Base-by-base conservation (phyloP, 2,888 invertebrate species). In the Tubiluchus corallicola region DNA sequence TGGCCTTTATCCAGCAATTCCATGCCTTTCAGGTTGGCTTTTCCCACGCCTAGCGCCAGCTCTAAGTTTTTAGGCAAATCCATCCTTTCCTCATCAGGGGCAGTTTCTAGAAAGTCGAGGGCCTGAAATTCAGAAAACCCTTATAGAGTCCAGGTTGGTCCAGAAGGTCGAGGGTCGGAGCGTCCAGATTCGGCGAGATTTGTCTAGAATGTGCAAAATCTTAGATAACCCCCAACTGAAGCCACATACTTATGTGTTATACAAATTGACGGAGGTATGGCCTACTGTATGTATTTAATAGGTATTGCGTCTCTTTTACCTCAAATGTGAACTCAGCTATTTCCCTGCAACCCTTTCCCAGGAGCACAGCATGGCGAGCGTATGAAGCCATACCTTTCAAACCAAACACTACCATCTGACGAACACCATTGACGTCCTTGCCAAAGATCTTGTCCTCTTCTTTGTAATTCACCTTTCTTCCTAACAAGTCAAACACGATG, bases 401-500 rank as follows among this genome's bases (percentile, higher is more conserved):
- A 2, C 55, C 55, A 45, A 53, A 55, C 13, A 53, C 39, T 29
- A 51, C 51, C 54, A 55, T 53, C 47, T 55, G 52, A 13, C 55
- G 47, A 0, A 55, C 55, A 21, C 54, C 54, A 37, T 52, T 49
- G 3, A 55, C n/a, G n/a, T n/a, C n/a, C n/a, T n/a, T n/a, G n/a
- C n/a, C n/a, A n/a, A n/a, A n/a, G n/a, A n/a, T n/a, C n/a, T n/a
- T n/a, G n/a, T n/a, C n/a, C n/a, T n/a, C n/a, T n/a, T n/a, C n/a
- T n/a, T n/a, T n/a, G n/a, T n/a, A n/a, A n/a, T n/a, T n/a, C n/a
- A n/a, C n/a, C n/a, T n/a, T n/a, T n/a, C n/a, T n/a, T n/a, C n/a
- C n/a, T n/a, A n/a, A n/a, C n/a, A n/a, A n/a, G n/a, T n/a, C n/a
- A n/a, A n/a, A n/a, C n/a, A n/a, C n/a, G n/a, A n/a, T n/a, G n/a